Evolutionary conservation across 2,888 invertebrate genomes (phyloP).

Genomic region (Cephus pulcher): DNA sequence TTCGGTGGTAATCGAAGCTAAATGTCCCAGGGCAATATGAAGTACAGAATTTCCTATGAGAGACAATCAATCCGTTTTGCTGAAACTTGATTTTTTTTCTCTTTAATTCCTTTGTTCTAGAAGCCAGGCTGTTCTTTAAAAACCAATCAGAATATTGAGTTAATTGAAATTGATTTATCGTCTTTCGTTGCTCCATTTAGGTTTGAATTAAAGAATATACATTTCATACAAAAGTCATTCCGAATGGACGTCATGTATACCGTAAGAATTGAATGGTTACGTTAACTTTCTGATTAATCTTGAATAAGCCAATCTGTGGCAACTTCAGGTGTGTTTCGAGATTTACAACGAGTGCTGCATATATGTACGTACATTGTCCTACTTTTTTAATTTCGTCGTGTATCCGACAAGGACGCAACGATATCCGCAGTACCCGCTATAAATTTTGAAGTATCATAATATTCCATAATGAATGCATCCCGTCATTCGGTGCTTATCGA

Average conservation of each 20-base stretch:
- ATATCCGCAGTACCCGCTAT: not conserved
- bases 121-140: not conserved
- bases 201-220: not conserved
- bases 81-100: not conserved
- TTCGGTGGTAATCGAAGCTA: not conserved
- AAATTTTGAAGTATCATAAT: too few species aligned
- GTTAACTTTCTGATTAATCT: not conserved
- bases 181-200: not conserved
- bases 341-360: too few species aligned
- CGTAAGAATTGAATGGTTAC: not conserved
- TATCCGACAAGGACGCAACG: not conserved
- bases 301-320: not conserved
- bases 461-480: too few species aligned
- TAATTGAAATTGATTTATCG: not conserved
- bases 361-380: too few species aligned
- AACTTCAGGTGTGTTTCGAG: not conserved
- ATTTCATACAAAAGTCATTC: not conserved
- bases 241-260: not conserved
- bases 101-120: not conserved
- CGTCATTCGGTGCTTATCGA: not conserved
- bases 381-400: not conserved
- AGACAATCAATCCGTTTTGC: not conserved
- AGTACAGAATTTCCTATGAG: not conserved
- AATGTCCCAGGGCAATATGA: not conserved
- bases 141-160: not conserved